Conservation (phyloP, 2,113 vertebrate genomes). For the Orientallactaga bullata region DNA sequence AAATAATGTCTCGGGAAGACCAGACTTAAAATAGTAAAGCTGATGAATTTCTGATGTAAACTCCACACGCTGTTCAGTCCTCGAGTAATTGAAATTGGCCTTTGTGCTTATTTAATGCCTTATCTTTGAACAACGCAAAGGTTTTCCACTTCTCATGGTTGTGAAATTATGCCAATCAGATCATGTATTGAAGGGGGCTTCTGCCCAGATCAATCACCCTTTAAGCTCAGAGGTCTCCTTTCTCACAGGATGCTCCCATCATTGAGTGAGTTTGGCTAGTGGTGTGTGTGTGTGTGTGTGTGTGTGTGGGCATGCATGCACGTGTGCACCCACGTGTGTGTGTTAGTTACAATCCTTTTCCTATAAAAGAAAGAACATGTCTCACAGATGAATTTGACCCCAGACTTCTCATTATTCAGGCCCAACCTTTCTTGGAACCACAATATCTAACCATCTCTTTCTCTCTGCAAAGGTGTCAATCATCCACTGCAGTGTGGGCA, state of each 20-base stretch:
- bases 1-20: neutral
- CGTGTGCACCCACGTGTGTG: too few species aligned
- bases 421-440: neutral
- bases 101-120: neutral
- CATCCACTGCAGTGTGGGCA: neutral
- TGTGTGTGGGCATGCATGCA: too few species aligned
- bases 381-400: neutral
- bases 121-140: neutral
- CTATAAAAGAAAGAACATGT: neutral
- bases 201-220: neutral
- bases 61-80: neutral
- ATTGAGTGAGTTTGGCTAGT: neutral
- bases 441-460: neutral
- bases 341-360: neutral
- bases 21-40: slow-evolving; percentile 8
- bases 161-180: neutral
- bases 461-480: neutral
- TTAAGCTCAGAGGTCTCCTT: neutral
- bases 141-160: neutral
- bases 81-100: neutral
- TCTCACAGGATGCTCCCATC: neutral
- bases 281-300: too few species aligned
- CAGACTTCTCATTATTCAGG: neutral
- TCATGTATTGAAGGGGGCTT: neutral
- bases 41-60: neutral